A percentile compares a stretch with the other conserved stretches of the same genome.
Conservation (phyloP, 2,797 vertebrate species). For the Sphenopsis melanotis region DNA sequence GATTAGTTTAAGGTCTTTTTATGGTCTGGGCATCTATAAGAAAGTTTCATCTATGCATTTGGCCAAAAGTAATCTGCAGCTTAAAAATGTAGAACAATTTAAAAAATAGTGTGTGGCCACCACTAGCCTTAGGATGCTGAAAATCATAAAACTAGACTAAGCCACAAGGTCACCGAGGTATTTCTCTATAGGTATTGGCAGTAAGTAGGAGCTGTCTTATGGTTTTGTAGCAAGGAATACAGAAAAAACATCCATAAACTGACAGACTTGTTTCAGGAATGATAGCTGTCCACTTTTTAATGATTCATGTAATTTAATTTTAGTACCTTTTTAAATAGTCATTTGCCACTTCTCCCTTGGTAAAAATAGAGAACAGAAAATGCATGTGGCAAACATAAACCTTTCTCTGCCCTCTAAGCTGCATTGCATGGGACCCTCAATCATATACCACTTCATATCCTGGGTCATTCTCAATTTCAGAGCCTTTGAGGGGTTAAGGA, state of each 20-base stretch:
- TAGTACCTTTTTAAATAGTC: background rate
- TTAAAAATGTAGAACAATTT: background rate
- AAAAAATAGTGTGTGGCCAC: background rate
- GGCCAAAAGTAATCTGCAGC: background rate
- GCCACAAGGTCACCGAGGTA: background rate
- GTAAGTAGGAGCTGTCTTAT: background rate
- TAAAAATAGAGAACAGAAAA: background rate
- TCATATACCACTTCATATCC: background rate
- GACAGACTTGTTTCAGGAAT: background rate
- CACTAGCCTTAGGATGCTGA: background rate
- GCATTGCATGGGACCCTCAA: background rate
- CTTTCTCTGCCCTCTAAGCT: background rate
- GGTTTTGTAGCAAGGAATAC: background rate
- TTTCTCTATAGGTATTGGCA: background rate
- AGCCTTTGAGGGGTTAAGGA: background rate
- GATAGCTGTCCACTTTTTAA: background rate
- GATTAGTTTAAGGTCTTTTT: background rate
- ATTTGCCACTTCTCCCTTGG: background rate
- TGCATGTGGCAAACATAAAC: background rate
- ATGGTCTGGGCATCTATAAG: background rate
- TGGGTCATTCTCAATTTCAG: background rate
- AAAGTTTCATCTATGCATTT: background rate
- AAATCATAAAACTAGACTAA: background rate
- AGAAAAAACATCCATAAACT: background rate
- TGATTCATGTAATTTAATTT: background rate